Conservation (phyloP, 2,888 invertebrate genomes). For the Odontocerum albicorne region DNA sequence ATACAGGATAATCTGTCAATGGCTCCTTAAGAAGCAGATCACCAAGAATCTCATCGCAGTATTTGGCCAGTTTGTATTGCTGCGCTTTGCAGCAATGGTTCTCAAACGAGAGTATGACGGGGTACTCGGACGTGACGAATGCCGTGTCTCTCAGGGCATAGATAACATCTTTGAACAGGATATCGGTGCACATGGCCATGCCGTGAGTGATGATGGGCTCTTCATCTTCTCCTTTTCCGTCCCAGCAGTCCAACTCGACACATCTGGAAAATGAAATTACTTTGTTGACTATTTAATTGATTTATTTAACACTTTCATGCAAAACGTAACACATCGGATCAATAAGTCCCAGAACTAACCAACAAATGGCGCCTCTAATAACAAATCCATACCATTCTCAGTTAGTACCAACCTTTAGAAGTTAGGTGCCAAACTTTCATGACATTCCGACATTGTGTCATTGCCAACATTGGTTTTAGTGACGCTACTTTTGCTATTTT, state of each 20-base stretch:
- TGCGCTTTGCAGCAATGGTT: conserved; percentile 98
- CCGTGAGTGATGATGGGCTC: conserved; percentile 99
- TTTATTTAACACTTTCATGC: no score
- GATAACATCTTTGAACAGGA: conserved; percentile 96
- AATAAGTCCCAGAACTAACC: no score
- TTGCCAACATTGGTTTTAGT: no score
- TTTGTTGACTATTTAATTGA: no score
- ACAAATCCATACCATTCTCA: no score
- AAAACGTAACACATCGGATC: no score
- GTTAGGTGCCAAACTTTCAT: no score
- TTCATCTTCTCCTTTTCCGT: conserved; percentile 96
- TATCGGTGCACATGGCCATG: conserved; percentile 99
- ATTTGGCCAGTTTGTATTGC: conserved; percentile 97
- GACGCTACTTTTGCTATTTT: no score
- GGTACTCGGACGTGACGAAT: conserved; percentile 97
- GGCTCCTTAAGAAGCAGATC: conserved; percentile 90
- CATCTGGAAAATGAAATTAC: conserved; percentile 66
- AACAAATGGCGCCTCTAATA: no score
- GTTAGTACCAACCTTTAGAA: no score
- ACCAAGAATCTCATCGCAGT: conserved; percentile 96
- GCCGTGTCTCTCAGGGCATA: conserved; percentile 97
- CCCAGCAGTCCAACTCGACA: conserved; percentile 99
- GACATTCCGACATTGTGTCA: no score
- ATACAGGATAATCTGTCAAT: conserved; percentile 82
- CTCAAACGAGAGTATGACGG: conserved; percentile 97